Percentiles rank a stretch among this genome's conserved stretches.
These are phyloP conservation scores for Cyanocitta stelleri DNA, from an alignment of 2,113 vertebrate genomes.

Conservation along the genomic window DNA sequence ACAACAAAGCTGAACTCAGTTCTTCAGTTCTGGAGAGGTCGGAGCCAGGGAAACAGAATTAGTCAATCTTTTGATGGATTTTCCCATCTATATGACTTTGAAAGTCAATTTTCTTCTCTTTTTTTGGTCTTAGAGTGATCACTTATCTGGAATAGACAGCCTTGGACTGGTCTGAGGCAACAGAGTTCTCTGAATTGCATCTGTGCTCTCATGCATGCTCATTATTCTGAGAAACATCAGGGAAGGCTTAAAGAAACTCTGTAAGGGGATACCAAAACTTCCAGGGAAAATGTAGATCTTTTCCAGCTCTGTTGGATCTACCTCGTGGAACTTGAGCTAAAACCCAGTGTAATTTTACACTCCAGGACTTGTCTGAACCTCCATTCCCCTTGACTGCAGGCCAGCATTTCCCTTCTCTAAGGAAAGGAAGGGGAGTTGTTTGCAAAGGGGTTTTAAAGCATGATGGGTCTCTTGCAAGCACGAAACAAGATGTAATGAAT, in stretches of 20 bases:
- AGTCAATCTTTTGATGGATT: background rate
- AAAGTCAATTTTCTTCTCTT: background rate
- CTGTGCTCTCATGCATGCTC: background rate
- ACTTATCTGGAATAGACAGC: background rate
- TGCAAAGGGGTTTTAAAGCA: background rate
- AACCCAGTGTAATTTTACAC: background rate
- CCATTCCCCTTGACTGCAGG: background rate
- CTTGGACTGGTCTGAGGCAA: background rate
- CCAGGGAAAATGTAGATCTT: background rate
- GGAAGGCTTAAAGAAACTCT: background rate
- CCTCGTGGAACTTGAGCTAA: background rate
- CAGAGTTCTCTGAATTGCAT: background rate
- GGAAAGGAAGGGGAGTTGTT: background rate
- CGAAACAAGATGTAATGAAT: background rate
- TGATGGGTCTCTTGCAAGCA: background rate
- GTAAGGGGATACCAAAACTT: background rate
- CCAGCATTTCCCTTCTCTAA: background rate
- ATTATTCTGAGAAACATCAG: background rate
- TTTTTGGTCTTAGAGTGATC: background rate
- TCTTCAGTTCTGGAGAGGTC: background rate
- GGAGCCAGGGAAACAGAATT: background rate
- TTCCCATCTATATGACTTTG: background rate
- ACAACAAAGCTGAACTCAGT: background rate
- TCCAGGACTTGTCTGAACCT: background rate
- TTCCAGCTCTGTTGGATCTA: background rate